Percentiles rank a stretch among this genome's conserved stretches.
These are phyloP conservation scores for Oncorhynchus clarkii DNA, from an alignment of 2,113 vertebrate genomes.

Conservation along the genomic window DNA sequence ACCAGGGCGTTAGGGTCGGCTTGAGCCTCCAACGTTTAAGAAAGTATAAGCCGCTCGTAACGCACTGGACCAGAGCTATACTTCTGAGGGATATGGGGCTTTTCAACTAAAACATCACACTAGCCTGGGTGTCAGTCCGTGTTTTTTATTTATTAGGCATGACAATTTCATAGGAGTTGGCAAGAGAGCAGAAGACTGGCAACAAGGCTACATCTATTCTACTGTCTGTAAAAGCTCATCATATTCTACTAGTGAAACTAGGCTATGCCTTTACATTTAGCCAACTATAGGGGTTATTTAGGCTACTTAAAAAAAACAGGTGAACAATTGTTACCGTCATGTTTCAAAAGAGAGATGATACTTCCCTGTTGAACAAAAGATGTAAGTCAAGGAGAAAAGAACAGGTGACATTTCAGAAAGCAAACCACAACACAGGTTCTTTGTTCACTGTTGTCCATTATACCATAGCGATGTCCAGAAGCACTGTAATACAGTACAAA, in stretches of 20 bases:
- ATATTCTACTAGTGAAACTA: not conserved
- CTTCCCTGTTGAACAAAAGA: slow-evolving; percentile 1
- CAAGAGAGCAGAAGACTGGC: too few species aligned
- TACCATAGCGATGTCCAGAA: too few species aligned
- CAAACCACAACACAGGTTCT: not conserved
- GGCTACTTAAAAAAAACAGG: not conserved
- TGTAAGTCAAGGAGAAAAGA: not conserved
- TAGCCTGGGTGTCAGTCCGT: too few species aligned
- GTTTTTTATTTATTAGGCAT: too few species aligned
- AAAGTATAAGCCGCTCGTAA: not conserved
- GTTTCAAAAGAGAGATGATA: not conserved
- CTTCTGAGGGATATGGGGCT: not conserved
- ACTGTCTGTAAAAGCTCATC: not conserved
- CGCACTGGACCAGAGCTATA: not conserved
- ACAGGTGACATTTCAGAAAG: not conserved
- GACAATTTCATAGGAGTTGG: too few species aligned
- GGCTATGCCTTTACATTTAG: not conserved
- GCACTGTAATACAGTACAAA: too few species aligned
- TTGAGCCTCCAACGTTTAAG: not conserved
- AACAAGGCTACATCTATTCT: not conserved
- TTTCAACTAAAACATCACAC: too few species aligned
- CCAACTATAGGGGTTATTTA: not conserved
- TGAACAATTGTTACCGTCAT: slow-evolving; percentile 9
- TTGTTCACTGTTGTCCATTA: not conserved
- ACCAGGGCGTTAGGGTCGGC: too few species aligned